phyloP scores from a whole-genome alignment of 2,888 invertebrate genomes.

The Pandemis corylana region DNA sequence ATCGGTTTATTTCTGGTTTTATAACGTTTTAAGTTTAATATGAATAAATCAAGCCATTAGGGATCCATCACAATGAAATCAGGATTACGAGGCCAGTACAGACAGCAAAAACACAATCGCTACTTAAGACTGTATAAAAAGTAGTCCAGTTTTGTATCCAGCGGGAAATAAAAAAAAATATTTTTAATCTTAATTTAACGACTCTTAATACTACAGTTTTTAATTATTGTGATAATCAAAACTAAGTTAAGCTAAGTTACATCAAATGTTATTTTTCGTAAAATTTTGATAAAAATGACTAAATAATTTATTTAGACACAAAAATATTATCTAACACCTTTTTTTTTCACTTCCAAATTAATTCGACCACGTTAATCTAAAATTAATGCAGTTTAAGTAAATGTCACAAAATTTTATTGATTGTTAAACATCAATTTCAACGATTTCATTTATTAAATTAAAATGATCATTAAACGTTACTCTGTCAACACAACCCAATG shows the following conservation, averaged over 20 bases:
- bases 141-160: too few relatives aligned
- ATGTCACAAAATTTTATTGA: constrained; percentile 4
- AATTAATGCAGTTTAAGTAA: constrained; percentile 23
- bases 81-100: constrained; percentile 53
- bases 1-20: neutral
- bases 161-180: too few relatives aligned
- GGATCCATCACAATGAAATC: constrained; percentile 79
- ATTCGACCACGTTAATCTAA: constrained; percentile 15
- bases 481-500: constrained; percentile 1
- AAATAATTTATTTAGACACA: neutral
- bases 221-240: too few relatives aligned
- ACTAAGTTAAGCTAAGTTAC: too few relatives aligned
- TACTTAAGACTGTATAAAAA: neutral
- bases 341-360: constrained; percentile 12
- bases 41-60: constrained; percentile 62
- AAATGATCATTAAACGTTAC: constrained; percentile 5
- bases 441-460: neutral
- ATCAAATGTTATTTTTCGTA: neutral
- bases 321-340: constrained; percentile 15
- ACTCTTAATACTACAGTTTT: too few relatives aligned
- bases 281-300: neutral
- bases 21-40: constrained; percentile 44
- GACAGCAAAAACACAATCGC: constrained; percentile 44
- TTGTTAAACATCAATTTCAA: constrained; percentile 5
- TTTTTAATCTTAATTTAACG: too few relatives aligned